Conservation (phyloP, 2,113 vertebrate species). For the Xyrauchen texanus region DNA sequence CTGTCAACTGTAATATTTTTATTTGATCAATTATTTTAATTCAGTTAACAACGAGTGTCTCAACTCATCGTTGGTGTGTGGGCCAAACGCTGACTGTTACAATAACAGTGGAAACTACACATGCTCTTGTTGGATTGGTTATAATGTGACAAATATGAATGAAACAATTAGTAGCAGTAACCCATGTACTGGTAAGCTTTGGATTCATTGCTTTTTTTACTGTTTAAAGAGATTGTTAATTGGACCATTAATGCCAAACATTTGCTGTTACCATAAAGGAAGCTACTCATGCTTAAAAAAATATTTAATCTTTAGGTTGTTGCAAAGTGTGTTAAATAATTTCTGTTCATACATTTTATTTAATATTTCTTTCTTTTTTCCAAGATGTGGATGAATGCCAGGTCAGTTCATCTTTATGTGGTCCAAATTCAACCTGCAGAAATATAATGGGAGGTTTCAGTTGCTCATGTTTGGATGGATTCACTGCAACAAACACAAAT, state of each 20-base stretch:
- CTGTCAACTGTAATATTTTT: not conserved
- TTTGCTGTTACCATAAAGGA: too few relatives aligned
- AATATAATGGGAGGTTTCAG: not conserved
- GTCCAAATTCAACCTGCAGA: not conserved
- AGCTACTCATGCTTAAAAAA: too few relatives aligned
- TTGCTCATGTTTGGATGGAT: slow-evolving; percentile 4
- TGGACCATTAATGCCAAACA: too few relatives aligned
- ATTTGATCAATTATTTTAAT: not conserved
- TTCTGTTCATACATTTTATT: not conserved
- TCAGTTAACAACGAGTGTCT: slow-evolving; percentile 2
- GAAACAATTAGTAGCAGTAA: not conserved
- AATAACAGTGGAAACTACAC: not conserved
- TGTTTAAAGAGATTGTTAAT: too few relatives aligned
- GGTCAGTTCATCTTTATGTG: not conserved
- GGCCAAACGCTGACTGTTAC: not conserved
- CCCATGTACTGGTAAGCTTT: not conserved
- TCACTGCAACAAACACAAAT: not conserved
- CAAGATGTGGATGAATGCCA: not conserved
- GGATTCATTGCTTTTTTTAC: too few relatives aligned
- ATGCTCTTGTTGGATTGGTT: slow-evolving; percentile 7
- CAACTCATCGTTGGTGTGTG: not conserved
- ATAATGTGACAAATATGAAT: not conserved
- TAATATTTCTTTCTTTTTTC: not conserved
- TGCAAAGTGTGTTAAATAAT: not conserved
- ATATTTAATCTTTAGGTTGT: too few relatives aligned